Conservation (phyloP, 2,888 invertebrate species). For the Dasypolia templi region DNA sequence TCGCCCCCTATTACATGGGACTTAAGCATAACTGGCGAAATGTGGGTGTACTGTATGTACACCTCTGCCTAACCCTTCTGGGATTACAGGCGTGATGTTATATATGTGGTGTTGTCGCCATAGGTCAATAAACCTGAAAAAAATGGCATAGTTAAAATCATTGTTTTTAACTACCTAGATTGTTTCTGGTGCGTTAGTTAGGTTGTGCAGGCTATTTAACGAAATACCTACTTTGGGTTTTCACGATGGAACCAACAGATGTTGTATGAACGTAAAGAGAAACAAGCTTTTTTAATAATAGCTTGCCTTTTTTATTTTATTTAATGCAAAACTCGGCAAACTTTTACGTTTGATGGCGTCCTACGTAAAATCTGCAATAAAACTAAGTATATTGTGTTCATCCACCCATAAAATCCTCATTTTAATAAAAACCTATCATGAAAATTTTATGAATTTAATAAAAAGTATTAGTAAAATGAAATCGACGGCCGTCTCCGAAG, state of each 20-base stretch:
- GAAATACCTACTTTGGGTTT: neutral
- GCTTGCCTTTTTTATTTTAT: too few relatives aligned
- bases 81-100: too few relatives aligned
- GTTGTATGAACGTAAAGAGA: neutral
- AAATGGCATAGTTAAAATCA: too few relatives aligned
- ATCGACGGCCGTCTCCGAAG: conserved; percentile 34
- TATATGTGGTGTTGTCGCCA: neutral
- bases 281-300: neutral
- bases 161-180: neutral
- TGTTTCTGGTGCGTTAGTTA: neutral
- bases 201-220: neutral
- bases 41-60: too few relatives aligned
- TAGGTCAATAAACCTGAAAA: too few relatives aligned
- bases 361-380: conserved; percentile 4
- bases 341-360: too few relatives aligned
- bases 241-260: neutral
- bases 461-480: conserved; percentile 43
- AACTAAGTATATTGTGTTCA: conserved; percentile 19
- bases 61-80: too few relatives aligned
- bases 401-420: conserved; percentile 20
- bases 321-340: too few relatives aligned
- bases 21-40: too few relatives aligned
- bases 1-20: too few relatives aligned
- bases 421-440: conserved; percentile 40
- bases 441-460: conserved; percentile 56